A percentile compares a stretch with the other conserved stretches of the same genome.
Evolutionary conservation across 2,113 vertebrate species (phyloP).

Genomic region (Panthera tigris): DNA sequence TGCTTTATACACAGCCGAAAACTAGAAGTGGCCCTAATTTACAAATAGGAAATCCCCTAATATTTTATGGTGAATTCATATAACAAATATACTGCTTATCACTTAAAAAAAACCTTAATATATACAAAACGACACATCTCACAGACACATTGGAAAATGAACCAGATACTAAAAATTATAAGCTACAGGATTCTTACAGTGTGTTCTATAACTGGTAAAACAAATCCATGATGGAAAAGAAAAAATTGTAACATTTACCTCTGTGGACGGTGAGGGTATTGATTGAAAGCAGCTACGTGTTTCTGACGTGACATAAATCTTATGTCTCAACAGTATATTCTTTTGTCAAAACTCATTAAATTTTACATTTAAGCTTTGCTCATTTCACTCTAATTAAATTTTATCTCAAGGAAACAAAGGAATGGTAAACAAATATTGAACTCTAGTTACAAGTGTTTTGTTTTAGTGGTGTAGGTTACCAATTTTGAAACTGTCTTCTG

Average conservation of each 20-base stretch:
- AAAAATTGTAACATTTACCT: neutral
- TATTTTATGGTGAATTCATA: neutral
- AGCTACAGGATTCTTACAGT: neutral
- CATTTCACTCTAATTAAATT: constrained; percentile 17
- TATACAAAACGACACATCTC: neutral
- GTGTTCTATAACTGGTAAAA: neutral
- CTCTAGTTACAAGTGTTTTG: neutral
- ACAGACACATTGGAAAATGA: neutral
- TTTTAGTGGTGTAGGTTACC: neutral
- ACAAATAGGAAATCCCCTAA: neutral
- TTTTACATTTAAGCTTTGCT: neutral
- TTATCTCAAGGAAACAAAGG: neutral
- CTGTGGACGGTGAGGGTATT: neutral
- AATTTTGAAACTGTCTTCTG: constrained; percentile 1
- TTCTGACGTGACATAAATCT: neutral
- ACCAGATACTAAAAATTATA: neutral
- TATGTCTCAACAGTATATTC: neutral
- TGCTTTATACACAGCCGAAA: neutral
- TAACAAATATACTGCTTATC: neutral
- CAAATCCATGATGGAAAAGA: neutral
- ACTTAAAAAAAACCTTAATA: neutral
- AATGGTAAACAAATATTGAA: neutral
- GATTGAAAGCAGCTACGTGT: neutral
- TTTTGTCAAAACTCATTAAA: constrained; percentile 8
- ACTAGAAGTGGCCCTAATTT: neutral